These are phyloP conservation scores for Argentina silus DNA, from an alignment of 2,797 vertebrate genomes.

Conservation along the genomic window DNA sequence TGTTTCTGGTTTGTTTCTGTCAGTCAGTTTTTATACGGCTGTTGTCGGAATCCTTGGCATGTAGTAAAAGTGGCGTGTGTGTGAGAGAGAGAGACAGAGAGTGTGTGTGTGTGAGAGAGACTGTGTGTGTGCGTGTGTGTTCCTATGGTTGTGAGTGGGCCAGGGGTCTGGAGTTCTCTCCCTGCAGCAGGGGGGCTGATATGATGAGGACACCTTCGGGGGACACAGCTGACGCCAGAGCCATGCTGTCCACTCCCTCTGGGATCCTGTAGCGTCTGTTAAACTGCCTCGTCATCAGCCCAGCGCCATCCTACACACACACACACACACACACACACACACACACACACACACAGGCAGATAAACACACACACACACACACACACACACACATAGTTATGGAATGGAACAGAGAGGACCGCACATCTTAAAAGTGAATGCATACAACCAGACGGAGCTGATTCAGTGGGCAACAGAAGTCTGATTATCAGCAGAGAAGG, in stretches of 20 bases:
- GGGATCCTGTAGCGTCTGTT: slow-evolving; percentile 80
- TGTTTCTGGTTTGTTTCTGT: slow-evolving; percentile 31
- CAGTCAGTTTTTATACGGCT: slow-evolving; percentile 18
- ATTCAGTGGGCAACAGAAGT: too few species aligned
- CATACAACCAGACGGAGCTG: too few species aligned
- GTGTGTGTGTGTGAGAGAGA: slow-evolving; percentile 4
- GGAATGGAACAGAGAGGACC: too few species aligned
- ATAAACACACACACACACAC: not conserved
- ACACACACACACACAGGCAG: not conserved
- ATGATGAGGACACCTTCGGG: slow-evolving; percentile 79
- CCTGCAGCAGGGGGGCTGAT: slow-evolving; percentile 74
- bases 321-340: not conserved
- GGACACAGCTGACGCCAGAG: slow-evolving; percentile 77
- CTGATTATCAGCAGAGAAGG: not conserved
- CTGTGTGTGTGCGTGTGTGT: not conserved
- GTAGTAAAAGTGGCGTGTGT: not conserved
- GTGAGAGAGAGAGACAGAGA: not conserved
- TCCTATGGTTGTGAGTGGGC: slow-evolving; percentile 34
- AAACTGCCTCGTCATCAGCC: slow-evolving; percentile 78
- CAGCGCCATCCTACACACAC: slow-evolving; percentile 64
- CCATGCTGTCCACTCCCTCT: slow-evolving; percentile 75
- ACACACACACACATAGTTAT: too few species aligned
- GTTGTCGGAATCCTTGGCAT: not conserved
- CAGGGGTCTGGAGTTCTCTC: slow-evolving; percentile 42
- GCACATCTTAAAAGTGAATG: too few species aligned